Percentiles rank a stretch among this genome's conserved stretches.
These are phyloP conservation scores for Sebastes nivosus DNA, from an alignment of 2,797 vertebrate genomes.

Conservation along the genomic window DNA sequence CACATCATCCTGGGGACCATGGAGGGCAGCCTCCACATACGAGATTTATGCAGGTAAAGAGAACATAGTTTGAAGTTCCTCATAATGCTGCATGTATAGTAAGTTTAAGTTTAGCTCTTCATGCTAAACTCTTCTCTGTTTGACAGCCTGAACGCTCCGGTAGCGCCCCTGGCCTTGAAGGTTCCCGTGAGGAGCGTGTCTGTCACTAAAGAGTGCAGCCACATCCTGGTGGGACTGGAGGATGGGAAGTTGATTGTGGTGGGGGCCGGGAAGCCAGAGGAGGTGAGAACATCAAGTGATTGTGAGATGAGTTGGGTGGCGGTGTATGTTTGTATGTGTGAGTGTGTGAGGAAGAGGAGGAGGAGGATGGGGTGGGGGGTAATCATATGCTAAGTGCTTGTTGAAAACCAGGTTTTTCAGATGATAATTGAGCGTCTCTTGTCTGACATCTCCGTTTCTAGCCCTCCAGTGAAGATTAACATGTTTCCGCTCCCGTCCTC, in stretches of 20 bases:
- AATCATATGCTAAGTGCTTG: conserved; percentile 52
- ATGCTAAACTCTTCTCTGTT: conserved; percentile 1
- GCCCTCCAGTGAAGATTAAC: conserved; percentile 38
- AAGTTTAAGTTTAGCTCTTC: not conserved
- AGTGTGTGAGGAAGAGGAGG: not conserved
- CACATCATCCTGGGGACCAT: conserved; percentile 90
- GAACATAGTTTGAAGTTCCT: not conserved
- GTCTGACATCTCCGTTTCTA: conserved; percentile 17
- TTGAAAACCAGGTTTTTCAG: conserved; percentile 45
- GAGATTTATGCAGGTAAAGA: conserved; percentile 81
- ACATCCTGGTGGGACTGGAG: conserved; percentile 93
- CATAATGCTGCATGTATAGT: not conserved
- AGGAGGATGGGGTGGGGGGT: not conserved
- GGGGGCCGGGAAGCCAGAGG: conserved; percentile 92
- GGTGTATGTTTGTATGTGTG: conserved; percentile 17
- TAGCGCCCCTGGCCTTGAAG: conserved; percentile 87
- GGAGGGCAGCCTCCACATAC: conserved; percentile 89
- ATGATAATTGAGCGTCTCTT: conserved; percentile 51
- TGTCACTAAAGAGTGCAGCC: conserved; percentile 94
- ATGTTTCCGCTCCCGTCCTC: conserved; percentile 25
- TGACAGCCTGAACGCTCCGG: conserved; percentile 81
- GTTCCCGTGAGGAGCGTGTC: conserved; percentile 91
- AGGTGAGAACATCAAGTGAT: conserved; percentile 83
- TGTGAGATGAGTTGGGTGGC: conserved; percentile 8
- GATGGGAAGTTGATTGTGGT: conserved; percentile 97